Base-by-base conservation (phyloP, 92 coral and sea anemone genomes). In the Blastomussa wellsi region DNA sequence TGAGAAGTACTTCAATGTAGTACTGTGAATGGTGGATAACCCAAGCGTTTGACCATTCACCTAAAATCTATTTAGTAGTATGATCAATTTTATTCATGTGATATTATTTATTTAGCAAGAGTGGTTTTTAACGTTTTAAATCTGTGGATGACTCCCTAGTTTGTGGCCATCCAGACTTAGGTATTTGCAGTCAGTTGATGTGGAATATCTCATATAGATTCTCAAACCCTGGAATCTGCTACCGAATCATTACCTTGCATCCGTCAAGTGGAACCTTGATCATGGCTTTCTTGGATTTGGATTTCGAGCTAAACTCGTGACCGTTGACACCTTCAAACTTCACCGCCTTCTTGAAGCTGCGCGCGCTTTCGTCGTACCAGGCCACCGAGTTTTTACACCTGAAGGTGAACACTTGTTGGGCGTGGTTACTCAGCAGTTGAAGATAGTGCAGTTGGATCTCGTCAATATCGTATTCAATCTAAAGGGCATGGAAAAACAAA, bases 331-430 rank as follows among this genome's bases (percentile, higher is more conserved):
- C 97, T 59, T 86, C 81, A 28, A 93, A 84, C 76, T 76, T 82
- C 68, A 93, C 79, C 39, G 95, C 92, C 79, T 87, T 91, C 69
- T 77, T 76, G 57, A 75, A 82, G 75, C 69, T 88, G 51, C 60
- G 80, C 59, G 86, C 32, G 49, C 68, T 81, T 26, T 79, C 47
- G 83, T 94, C 91, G 74, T 68, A 83, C 98, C 98, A 94, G 72
- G 95, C 92, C 42, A 88, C 88, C 67, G 98, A 94, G 55, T 94
- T 83, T 84, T 90, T 90, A 77, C 98, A 94, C 83, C 88, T 92
- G 76, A 92, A 92, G 6, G 90, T 94, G 53, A 94, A 79, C 73
- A 20, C n/a, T 64, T 94, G 98, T 75, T 88, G 89, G 38, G 98
- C 98, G 77, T 88, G 86, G 80, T 70, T 87, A 73, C 98, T 94